Evolutionary conservation across 2,888 invertebrate genomes (phyloP).

Genomic region (Sclerodermus sp.): DNA sequence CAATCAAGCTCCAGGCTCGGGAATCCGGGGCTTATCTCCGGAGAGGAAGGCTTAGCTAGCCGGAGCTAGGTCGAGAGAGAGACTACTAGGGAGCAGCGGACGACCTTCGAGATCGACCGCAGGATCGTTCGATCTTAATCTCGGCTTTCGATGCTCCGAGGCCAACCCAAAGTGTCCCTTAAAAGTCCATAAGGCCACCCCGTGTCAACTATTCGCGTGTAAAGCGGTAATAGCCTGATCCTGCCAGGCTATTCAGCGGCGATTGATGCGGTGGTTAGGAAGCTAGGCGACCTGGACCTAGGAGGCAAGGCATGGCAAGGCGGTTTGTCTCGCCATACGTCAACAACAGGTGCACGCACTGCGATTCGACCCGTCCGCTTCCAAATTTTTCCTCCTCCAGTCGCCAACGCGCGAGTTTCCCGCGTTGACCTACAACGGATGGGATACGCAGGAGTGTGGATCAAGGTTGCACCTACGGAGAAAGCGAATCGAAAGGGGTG

Average conservation of each 20-base stretch:
- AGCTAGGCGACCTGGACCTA: too few relatives aligned
- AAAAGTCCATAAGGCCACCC: slow-evolving; percentile 7
- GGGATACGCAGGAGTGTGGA: too few relatives aligned
- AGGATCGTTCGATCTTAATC: slow-evolving; percentile 33
- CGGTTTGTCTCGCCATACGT: too few relatives aligned
- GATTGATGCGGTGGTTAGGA: not conserved
- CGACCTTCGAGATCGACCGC: slow-evolving; percentile 21
- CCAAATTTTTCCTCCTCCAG: too few relatives aligned
- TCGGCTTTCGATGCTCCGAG: slow-evolving; percentile 2
- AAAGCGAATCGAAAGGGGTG: too few relatives aligned
- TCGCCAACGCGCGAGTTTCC: too few relatives aligned
- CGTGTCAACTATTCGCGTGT: not conserved
- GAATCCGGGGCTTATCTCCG: not conserved
- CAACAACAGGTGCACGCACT: too few relatives aligned
- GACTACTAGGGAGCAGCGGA: not conserved
- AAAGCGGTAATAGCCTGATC: not conserved
- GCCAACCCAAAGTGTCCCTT: slow-evolving; percentile 10
- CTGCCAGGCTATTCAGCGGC: not conserved
- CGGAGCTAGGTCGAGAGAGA: slow-evolving; percentile 9
- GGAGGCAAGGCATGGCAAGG: too few relatives aligned
- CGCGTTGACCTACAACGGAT: too few relatives aligned
- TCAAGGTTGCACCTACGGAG: too few relatives aligned
- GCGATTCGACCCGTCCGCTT: too few relatives aligned
- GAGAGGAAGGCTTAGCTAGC: not conserved
- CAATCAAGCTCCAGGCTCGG: not conserved